Conservation (phyloP, 2,797 vertebrate species). For the Cirrhinus molitorella region DNA sequence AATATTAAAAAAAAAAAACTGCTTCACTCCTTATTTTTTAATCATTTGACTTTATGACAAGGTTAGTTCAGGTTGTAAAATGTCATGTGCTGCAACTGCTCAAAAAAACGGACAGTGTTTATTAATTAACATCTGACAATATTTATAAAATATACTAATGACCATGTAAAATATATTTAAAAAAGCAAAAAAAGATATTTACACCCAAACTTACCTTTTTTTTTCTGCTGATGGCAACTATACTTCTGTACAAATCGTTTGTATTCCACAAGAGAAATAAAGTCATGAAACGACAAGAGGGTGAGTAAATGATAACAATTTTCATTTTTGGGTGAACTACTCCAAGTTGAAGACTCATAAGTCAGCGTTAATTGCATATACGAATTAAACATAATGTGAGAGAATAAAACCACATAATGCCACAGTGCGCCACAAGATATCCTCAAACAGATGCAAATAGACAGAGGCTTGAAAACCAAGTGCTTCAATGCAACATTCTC, state of each 20-base stretch:
- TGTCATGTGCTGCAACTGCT: no score
- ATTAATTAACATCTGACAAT: neutral
- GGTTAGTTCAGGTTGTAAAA: no score
- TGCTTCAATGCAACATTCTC: slow-evolving; percentile 39
- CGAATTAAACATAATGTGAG: slow-evolving; percentile 2
- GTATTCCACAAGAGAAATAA: neutral
- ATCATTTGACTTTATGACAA: no score
- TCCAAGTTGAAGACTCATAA: neutral
- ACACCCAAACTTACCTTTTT: neutral
- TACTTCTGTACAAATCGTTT: neutral
- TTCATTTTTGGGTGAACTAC: neutral
- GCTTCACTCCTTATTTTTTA: no score
- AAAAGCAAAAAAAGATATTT: neutral
- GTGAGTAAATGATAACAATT: neutral
- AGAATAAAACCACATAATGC: neutral
- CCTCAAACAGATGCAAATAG: slow-evolving; percentile 11
- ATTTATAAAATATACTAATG: neutral
- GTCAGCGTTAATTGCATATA: neutral
- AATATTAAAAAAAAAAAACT: no score
- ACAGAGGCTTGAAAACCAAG: slow-evolving; percentile 7
- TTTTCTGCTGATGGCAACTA: no score
- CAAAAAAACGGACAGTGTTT: neutral
- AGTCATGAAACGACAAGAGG: neutral
- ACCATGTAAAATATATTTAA: neutral
- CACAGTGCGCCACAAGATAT: neutral